phyloP scores from a whole-genome alignment of 2,888 invertebrate genomes.

The Harpalus rufipes region DNA sequence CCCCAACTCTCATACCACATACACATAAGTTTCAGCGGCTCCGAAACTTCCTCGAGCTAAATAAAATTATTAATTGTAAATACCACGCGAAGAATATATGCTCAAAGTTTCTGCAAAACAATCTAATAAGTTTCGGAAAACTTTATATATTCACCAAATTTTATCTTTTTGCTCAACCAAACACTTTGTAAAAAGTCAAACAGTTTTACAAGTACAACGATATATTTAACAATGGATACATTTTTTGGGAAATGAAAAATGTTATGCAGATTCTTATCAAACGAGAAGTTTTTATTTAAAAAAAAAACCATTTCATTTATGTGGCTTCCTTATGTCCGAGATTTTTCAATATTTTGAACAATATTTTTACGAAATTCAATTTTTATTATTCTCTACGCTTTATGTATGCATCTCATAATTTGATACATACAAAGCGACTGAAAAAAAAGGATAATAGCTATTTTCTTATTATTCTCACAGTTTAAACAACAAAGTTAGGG shows the following conservation, averaged over 20 bases:
- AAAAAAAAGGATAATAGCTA: too few relatives aligned
- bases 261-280: background rate
- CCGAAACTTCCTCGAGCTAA: background rate
- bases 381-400: too few relatives aligned
- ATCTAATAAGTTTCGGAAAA: background rate
- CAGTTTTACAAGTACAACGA: conserved; percentile 23
- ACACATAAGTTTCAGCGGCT: conserved; percentile 17
- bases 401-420: too few relatives aligned
- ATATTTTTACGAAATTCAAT: background rate
- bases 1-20: background rate
- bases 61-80: conserved; percentile 43
- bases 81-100: conserved; percentile 20
- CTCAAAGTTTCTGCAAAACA: background rate
- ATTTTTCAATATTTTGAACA: background rate
- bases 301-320: too few relatives aligned
- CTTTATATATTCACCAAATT: background rate
- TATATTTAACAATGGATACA: conserved; percentile 8
- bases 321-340: background rate
- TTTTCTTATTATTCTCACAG: too few relatives aligned
- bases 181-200: conserved; percentile 13
- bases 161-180: conserved; percentile 6
- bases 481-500: too few relatives aligned
- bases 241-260: conserved; percentile 20
- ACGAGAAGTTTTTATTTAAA: conserved; percentile 14
- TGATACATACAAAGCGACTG: too few relatives aligned